Percentiles rank a stretch among this genome's conserved stretches.
phyloP scores from a whole-genome alignment of 2,888 invertebrate genomes.

The Myathropa florea region DNA sequence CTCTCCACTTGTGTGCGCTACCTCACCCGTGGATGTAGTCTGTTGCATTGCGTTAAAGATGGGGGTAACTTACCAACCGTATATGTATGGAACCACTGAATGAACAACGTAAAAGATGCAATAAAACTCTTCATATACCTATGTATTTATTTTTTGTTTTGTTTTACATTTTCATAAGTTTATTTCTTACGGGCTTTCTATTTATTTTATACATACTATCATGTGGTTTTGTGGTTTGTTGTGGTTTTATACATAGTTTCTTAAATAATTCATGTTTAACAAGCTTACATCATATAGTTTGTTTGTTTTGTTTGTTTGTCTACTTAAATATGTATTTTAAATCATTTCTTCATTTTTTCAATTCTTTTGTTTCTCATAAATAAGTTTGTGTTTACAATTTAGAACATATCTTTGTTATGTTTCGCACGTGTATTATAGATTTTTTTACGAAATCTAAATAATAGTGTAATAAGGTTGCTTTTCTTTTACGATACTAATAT shows the following conservation, averaged over 20 bases:
- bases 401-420: background rate
- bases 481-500: conserved; percentile 6
- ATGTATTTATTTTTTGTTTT: conserved; percentile 38
- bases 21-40: too few relatives aligned
- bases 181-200: conserved; percentile 5
- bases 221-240: conserved; percentile 23
- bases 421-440: background rate
- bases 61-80: too few relatives aligned
- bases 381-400: conserved; percentile 19
- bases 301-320: conserved; percentile 43
- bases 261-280: conserved; percentile 57
- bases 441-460: conserved; percentile 39
- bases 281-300: conserved; percentile 54
- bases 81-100: too few relatives aligned
- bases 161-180: conserved; percentile 22
- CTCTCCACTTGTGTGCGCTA: too few relatives aligned
- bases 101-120: background rate
- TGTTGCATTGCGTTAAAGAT: too few relatives aligned
- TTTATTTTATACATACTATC: conserved; percentile 38
- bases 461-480: conserved; percentile 25
- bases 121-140: background rate
- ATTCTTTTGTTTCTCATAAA: background rate
- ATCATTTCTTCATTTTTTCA: background rate
- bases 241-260: conserved; percentile 39
- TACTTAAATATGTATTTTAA: conserved; percentile 27